A percentile compares a stretch with the other conserved stretches of the same genome.
phyloP scores from a whole-genome alignment of 2,797 vertebrate genomes.

The Sebastes cheni region DNA sequence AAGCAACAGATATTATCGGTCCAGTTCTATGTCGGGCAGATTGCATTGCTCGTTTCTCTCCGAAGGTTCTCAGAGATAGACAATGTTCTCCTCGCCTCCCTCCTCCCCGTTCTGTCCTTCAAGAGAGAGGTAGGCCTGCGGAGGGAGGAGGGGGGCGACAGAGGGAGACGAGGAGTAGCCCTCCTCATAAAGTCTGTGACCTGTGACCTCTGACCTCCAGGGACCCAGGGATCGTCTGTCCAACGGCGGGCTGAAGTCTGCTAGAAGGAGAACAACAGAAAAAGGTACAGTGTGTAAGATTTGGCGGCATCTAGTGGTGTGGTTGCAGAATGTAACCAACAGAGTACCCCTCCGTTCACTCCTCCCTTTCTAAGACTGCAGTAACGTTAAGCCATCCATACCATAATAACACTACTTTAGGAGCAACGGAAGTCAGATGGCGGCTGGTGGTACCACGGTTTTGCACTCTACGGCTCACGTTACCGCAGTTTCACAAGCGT shows the following conservation, averaged over 20 bases:
- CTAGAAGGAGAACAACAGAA: conserved; percentile 23
- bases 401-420: too few species aligned
- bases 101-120: conserved; percentile 77
- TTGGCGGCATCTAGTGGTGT: too few species aligned
- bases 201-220: conserved; percentile 67
- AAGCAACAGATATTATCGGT: conserved; percentile 27
- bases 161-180: conserved; percentile 64
- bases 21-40: conserved; percentile 33
- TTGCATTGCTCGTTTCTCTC: neutral
- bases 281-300: neutral
- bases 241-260: conserved; percentile 54
- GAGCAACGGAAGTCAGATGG: fast-evolving
- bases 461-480: too few species aligned
- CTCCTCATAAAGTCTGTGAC: conserved; percentile 61
- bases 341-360: too few species aligned
- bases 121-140: conserved; percentile 71
- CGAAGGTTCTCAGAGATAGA: conserved; percentile 72
- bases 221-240: conserved; percentile 45
- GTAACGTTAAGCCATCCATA: too few species aligned
- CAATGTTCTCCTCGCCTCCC: conserved; percentile 80
- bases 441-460: too few species aligned
- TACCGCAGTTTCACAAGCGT: too few species aligned
- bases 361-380: too few species aligned
- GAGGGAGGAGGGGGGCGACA: conserved; percentile 65
- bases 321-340: too few species aligned